Evolutionary conservation across 2,797 vertebrate species (phyloP).

Genomic region (Anniella stebbinsi): DNA sequence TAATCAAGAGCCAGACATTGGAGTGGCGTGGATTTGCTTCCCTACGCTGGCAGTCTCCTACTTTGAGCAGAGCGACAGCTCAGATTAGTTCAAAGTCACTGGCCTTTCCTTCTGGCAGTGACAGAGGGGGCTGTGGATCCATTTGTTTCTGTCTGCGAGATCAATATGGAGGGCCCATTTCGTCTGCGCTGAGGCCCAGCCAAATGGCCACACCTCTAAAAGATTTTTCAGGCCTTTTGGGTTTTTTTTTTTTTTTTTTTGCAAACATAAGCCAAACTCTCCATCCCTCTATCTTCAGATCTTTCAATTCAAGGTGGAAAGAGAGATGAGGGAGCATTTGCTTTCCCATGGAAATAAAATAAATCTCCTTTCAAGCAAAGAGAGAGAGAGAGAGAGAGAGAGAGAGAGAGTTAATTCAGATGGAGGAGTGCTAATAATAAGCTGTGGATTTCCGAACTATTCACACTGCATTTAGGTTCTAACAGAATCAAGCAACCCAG

Average conservation of each 20-base stretch:
- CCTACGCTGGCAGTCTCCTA: not conserved
- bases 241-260: not conserved
- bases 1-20: not conserved
- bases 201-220: conserved; percentile 1
- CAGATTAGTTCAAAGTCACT: conserved; percentile 13
- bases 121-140: not conserved
- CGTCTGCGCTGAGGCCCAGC: not conserved
- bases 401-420: not conserved
- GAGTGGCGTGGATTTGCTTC: conserved; percentile 21
- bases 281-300: conserved; percentile 7
- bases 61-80: conserved; percentile 17
- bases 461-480: conserved; percentile 23
- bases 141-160: conserved; percentile 15
- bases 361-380: conserved; percentile 4
- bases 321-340: not conserved
- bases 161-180: conserved; percentile 23
- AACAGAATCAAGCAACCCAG: conserved; percentile 43
- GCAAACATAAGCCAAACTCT: not conserved
- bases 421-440: conserved; percentile 20
- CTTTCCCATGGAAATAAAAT: not conserved
- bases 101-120: not conserved
- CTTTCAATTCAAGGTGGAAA: not conserved
- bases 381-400: no score
- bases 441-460: conserved; percentile 35
- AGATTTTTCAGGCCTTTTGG: not conserved